Conservation (phyloP, 2,797 vertebrate genomes). For the Sphaeramia orbicularis region DNA sequence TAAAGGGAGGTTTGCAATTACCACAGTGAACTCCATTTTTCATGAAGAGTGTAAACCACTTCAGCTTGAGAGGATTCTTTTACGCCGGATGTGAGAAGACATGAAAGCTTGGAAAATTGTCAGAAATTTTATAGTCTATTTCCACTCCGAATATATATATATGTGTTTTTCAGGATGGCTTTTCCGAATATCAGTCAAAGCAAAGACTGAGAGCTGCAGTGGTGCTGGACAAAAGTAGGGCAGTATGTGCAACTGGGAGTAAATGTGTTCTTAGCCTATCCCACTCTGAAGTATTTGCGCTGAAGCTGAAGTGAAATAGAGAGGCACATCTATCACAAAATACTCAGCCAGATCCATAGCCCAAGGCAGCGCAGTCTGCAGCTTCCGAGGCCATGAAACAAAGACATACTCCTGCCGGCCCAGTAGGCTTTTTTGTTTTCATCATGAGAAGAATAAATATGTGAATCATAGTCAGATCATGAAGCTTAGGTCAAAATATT, state of each 20-base stretch:
- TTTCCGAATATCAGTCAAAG: conserved; percentile 46
- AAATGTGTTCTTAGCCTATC: conserved; percentile 71
- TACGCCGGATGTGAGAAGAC: conserved; percentile 41
- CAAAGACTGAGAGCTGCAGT: conserved; percentile 46
- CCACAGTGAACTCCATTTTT: conserved; percentile 15
- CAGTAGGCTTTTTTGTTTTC: conserved; percentile 19
- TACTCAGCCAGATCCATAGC: conserved; percentile 68
- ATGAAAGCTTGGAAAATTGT: conserved; percentile 49
- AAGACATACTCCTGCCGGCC: conserved; percentile 32
- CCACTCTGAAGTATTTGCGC: conserved; percentile 68
- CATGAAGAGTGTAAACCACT: conserved; percentile 36
- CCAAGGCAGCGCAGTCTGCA: conserved; percentile 60
- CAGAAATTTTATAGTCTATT: conserved; percentile 43
- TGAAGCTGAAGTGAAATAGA: conserved; percentile 60
- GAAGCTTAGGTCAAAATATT: conserved; percentile 7
- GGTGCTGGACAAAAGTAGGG: conserved; percentile 70
- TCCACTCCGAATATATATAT: conserved; percentile 30
- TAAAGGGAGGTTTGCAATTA: conserved; percentile 29
- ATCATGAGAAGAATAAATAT: conserved; percentile 19
- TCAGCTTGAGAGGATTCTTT: conserved; percentile 38
- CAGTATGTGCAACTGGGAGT: conserved; percentile 73
- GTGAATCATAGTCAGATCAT: conserved; percentile 6
- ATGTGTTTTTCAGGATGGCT: conserved; percentile 27
- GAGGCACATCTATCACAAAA: conserved; percentile 76
- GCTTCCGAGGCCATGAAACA: conserved; percentile 49